Conservation (phyloP, 2,888 invertebrate genomes). For the Dasypogon diadema region DNA sequence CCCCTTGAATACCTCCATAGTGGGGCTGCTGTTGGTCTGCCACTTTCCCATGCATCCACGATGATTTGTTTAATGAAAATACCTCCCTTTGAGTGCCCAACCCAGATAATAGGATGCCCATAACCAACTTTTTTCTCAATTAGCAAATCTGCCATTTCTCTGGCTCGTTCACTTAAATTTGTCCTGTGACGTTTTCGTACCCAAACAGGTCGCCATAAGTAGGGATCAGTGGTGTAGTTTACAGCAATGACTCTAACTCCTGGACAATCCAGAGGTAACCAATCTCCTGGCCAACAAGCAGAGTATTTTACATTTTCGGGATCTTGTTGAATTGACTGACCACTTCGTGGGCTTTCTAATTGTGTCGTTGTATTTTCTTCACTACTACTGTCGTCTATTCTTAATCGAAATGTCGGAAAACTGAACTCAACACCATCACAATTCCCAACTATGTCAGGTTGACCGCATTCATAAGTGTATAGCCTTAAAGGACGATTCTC, state of each 20-base stretch:
- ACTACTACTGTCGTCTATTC: conserved; percentile 63
- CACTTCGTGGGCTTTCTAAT: conserved; percentile 3
- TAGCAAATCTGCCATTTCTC: conserved; percentile 79
- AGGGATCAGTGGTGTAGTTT: conserved; percentile 84
- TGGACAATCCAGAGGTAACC: conserved; percentile 84
- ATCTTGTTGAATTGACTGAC: conserved; percentile 53
- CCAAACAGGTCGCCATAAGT: conserved; percentile 83
- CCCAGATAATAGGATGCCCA: conserved; percentile 85
- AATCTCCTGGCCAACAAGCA: conserved; percentile 87
- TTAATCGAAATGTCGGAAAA: conserved; percentile 66
- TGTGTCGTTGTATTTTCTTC: conserved; percentile 43
- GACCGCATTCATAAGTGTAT: conserved; percentile 62
- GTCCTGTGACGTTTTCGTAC: conserved; percentile 75
- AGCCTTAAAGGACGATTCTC: conserved; percentile 48
- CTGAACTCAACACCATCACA: conserved; percentile 66
- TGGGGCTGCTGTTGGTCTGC: conserved; percentile 66
- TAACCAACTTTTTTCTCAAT: conserved; percentile 77
- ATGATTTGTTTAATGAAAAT: conserved; percentile 87
- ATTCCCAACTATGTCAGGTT: conserved; percentile 61
- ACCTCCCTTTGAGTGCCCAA: conserved; percentile 86
- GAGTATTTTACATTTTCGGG: conserved; percentile 70
- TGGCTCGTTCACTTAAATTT: conserved; percentile 76
- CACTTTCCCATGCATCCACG: conserved; percentile 73
- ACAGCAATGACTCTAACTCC: conserved; percentile 82
- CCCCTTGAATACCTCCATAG: conserved; percentile 74